Evolutionary conservation across 2,113 vertebrate species (phyloP), one percentile per base, ranked within the genome.

Genomic region (Pristiophorus japonicus): DNA sequence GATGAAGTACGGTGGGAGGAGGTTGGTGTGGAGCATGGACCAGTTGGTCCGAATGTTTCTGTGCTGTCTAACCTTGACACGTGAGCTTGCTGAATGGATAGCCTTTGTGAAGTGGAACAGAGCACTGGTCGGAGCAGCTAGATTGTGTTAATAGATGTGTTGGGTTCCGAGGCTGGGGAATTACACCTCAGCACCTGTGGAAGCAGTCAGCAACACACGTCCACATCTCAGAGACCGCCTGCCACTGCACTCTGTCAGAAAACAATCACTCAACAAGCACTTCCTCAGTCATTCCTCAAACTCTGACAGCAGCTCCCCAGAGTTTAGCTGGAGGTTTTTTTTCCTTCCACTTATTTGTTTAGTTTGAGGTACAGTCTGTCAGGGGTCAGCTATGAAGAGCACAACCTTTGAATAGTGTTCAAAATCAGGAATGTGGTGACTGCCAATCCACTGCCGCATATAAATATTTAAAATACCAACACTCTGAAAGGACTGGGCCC

Each of bases 251-350:
- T 45, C 93, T 73, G 93, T 94, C 92, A 94, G 38, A 70, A 94
- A 94, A 47, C 92, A 66, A 94, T 94, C 93, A 73, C 65, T 94
- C 93, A 94, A 70, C 93, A 34, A 18, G 24, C 93, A 94, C 93
- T 94, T 94, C 93, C 93, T 94, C 66, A 47, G 65, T 73, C 93
- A 70, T 94, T 94, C 73, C 47, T 94, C 93, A 94, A 73, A 94
- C 34, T 70, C 20, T 94, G 93, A 47, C 93, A 94, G 93, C 66
- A 59, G 66, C 65, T 94, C 93, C 66, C 93, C 1, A 30, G 66
- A 94, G 93, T 51, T 70, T 27, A 94, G 65, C 67, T 65, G 8
- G 62, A 62, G 27, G 24, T 2, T 65, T 73, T 70, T 94, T 94
- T 51, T 34, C 93, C 42, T 51, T 51, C 45, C 10, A 94, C 38